These are phyloP conservation scores for Alloscopus bannaensis DNA, from an alignment of 2,888 invertebrate genomes.

Conservation along the genomic window DNA sequence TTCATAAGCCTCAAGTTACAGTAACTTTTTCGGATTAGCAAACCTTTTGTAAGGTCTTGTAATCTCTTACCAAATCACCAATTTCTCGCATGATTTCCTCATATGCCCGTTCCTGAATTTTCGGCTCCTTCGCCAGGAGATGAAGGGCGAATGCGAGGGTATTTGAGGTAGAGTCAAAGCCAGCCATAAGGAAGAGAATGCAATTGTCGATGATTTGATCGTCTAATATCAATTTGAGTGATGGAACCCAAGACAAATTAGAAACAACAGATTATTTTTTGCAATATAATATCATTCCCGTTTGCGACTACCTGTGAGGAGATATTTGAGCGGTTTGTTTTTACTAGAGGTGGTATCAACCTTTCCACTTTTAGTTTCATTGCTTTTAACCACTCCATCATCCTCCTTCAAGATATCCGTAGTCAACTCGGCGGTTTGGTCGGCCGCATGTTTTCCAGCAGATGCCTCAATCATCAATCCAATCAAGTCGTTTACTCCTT, in stretches of 20 bases:
- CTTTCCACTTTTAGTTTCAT: too few relatives aligned
- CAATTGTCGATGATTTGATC: conserved; percentile 72
- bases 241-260: neutral
- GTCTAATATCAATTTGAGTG: conserved; percentile 53
- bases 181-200: conserved; percentile 71
- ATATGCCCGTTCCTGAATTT: conserved; percentile 71
- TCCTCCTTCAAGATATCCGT: conserved; percentile 69
- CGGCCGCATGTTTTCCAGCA: conserved; percentile 64
- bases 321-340: conserved; percentile 56
- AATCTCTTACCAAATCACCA: conserved; percentile 69
- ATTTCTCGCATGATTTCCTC: conserved; percentile 71
- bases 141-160: conserved; percentile 72
- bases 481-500: conserved; percentile 68
- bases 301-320: conserved; percentile 46
- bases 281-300: too few relatives aligned
- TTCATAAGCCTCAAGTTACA: too few relatives aligned
- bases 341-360: conserved; percentile 20
- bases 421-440: conserved; percentile 65
- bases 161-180: conserved; percentile 72
- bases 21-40: neutral
- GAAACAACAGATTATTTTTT: too few relatives aligned
- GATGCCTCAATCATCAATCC: conserved; percentile 72
- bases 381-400: conserved; percentile 45
- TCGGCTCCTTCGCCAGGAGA: conserved; percentile 70
- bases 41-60: conserved; percentile 10